Conservation (phyloP, 1,140 invertebrate species). For the Drosophila baimaii region DNA sequence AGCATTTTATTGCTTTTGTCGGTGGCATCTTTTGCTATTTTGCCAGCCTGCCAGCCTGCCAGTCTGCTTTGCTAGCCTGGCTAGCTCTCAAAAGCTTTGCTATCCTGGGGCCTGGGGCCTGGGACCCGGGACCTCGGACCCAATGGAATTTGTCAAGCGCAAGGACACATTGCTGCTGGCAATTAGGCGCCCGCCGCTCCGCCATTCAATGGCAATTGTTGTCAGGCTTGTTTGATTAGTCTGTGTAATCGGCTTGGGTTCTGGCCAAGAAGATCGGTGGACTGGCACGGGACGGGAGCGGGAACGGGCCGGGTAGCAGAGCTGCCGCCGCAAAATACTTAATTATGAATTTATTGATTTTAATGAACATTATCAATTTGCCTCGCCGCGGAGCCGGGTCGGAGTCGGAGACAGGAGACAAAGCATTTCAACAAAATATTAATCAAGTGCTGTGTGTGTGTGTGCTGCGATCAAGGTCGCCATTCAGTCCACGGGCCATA, state of each 20-base stretch:
- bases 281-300: too few relatives aligned
- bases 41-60: constrained; percentile 53
- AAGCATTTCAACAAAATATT: constrained; percentile 56
- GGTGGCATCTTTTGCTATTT: constrained; percentile 29
- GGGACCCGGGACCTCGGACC: constrained; percentile 25
- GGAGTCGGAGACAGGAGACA: constrained; percentile 19
- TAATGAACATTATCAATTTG: constrained; percentile 79
- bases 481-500: constrained; percentile 22
- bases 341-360: constrained; percentile 79
- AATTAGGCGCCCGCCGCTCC: constrained; percentile 66
- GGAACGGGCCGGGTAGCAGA: background rate
- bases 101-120: constrained; percentile 28
- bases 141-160: constrained; percentile 77
- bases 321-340: constrained; percentile 58
- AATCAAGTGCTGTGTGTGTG: constrained; percentile 48
- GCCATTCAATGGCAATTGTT: constrained; percentile 76
- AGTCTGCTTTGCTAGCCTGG: constrained; percentile 5
- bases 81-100: constrained; percentile 10
- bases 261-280: background rate
- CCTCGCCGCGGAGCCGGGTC: background rate
- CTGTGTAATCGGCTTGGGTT: constrained; percentile 25
- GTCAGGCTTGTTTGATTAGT: constrained; percentile 81
- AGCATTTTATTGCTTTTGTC: constrained; percentile 67
- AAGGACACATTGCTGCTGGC: constrained; percentile 75
- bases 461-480: constrained; percentile 28